These are phyloP conservation scores for Phalera bucephala DNA, from an alignment of 2,888 invertebrate genomes.

Conservation along the genomic window DNA sequence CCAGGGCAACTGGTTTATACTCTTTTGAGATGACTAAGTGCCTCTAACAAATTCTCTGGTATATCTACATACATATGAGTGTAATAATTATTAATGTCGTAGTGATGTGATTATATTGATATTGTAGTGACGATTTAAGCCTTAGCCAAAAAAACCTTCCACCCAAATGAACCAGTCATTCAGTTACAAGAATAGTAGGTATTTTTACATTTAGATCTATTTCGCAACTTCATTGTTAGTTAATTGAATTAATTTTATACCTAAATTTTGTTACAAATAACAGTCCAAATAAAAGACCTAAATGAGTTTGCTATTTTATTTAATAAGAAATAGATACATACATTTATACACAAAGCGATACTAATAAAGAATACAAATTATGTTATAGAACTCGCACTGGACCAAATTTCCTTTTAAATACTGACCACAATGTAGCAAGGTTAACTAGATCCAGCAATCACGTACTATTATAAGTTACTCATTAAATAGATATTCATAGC, in stretches of 20 bases:
- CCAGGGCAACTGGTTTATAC: too few species aligned
- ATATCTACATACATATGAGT: too few species aligned
- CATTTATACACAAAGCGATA: conserved; percentile 2
- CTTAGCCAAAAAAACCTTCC: too few species aligned
- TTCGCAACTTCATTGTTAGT: background rate
- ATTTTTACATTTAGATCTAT: too few species aligned
- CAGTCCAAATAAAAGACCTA: conserved; percentile 13
- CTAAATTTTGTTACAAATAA: background rate
- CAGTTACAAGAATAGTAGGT: conserved; percentile 3
- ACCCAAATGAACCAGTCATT: conserved; percentile 1
- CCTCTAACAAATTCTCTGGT: too few species aligned
- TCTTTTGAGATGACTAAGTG: too few species aligned
- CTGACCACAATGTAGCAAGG: conserved; percentile 46
- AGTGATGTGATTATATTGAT: too few species aligned
- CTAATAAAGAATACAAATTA: conserved; percentile 9
- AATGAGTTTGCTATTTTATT: conserved; percentile 40
- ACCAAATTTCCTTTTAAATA: conserved; percentile 49
- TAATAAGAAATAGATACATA: conserved; percentile 20
- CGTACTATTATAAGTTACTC: conserved; percentile 42
- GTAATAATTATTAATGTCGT: too few species aligned
- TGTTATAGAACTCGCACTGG: conserved; percentile 11
- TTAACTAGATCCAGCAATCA: conserved; percentile 49
- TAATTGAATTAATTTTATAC: background rate
- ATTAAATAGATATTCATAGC: conserved; percentile 34
- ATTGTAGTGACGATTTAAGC: too few species aligned